Evolutionary conservation across 2,797 vertebrate species (phyloP).

Genomic region (Phoxinus dragarum): DNA sequence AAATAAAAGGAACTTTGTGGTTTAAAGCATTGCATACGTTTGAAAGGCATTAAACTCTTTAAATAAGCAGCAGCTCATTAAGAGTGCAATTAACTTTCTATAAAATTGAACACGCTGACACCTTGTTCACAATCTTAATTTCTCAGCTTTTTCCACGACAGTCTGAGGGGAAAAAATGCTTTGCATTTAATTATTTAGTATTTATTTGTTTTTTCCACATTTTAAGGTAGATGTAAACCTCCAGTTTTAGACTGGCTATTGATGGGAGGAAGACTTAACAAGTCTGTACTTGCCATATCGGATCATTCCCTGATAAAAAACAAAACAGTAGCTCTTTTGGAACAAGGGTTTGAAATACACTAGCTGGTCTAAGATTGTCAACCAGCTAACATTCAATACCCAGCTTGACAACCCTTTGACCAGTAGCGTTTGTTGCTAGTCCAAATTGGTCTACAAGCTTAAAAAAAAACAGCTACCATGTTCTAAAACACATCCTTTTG

Average conservation of each 20-base stretch:
- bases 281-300: conserved; percentile 64
- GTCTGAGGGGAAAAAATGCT: not conserved
- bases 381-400: not conserved
- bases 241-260: conserved; percentile 5
- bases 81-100: conserved; percentile 54
- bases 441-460: not conserved
- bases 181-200: conserved; percentile 4
- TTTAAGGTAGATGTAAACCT: not conserved
- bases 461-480: not conserved
- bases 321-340: not conserved
- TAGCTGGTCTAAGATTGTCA: not conserved
- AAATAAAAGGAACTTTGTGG: conserved; percentile 64
- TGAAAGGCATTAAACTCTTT: conserved; percentile 53
- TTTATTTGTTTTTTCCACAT: not conserved
- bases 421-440: not conserved
- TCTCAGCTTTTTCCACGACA: conserved; percentile 48
- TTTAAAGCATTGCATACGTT: conserved; percentile 56
- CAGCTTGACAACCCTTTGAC: not conserved
- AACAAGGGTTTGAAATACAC: conserved; percentile 18
- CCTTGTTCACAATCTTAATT: conserved; percentile 53
- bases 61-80: conserved; percentile 60
- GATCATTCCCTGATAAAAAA: conserved; percentile 59
- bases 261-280: conserved; percentile 49
- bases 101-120: conserved; percentile 56
- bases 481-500: conserved; percentile 8